phyloP scores from a whole-genome alignment of 1,140 invertebrate genomes.

The Hyphantria cunea region DNA sequence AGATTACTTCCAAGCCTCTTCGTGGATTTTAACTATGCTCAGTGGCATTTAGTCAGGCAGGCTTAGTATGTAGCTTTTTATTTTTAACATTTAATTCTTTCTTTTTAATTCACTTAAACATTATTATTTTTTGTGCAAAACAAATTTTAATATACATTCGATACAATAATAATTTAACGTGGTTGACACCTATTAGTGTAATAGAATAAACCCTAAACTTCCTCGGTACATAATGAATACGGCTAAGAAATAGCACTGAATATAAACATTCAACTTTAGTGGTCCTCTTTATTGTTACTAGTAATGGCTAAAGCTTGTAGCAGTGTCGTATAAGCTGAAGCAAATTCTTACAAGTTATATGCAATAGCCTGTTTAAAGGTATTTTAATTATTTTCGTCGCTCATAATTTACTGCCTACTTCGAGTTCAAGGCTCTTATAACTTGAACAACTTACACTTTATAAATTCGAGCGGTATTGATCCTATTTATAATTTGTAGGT shows the following conservation, averaged over 20 bases:
- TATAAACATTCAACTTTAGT: conserved; percentile 77
- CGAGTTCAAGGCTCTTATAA: conserved; percentile 19
- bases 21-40: no score
- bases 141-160: conserved; percentile 15
- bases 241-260: conserved; percentile 24
- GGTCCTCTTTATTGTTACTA: conserved; percentile 45
- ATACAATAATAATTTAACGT: conserved; percentile 11
- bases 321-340: conserved; percentile 50
- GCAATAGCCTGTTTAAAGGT: conserved; percentile 34
- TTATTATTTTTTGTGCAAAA: conserved; percentile 10
- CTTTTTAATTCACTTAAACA: no score
- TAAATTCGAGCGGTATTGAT: neutral
- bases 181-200: conserved; percentile 19
- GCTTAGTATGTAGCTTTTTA: no score
- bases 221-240: conserved; percentile 26
- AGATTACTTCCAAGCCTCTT: no score
- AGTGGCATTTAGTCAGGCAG: no score
- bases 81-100: no score
- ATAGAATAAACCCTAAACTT: conserved; percentile 21
- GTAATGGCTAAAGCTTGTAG: conserved; percentile 76
- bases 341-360: conserved; percentile 51
- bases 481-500: no score
- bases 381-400: conserved; percentile 38
- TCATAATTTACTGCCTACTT: conserved; percentile 26
- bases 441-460: conserved; percentile 6